phyloP scores from a whole-genome alignment of 2,888 invertebrate species.

The Tillus elongatus region DNA sequence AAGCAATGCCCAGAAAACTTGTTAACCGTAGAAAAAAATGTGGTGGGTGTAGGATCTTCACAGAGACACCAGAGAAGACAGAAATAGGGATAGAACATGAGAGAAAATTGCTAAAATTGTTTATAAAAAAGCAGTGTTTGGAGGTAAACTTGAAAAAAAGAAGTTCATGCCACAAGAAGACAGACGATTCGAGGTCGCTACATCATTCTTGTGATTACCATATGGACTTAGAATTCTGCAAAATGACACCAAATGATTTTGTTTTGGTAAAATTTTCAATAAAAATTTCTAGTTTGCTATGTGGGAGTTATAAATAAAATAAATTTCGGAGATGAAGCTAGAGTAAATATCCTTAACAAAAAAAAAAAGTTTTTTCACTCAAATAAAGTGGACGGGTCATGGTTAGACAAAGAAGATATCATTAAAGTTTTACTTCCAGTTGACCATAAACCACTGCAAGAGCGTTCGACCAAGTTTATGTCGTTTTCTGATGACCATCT shows the following conservation, averaged over 20 bases:
- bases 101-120: neutral
- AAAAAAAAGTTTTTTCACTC: too few relatives aligned
- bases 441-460: too few relatives aligned
- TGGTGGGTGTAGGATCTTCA: constrained; percentile 2
- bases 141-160: constrained; percentile 1
- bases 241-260: neutral
- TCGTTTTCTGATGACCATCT: too few relatives aligned
- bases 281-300: neutral
- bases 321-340: constrained; percentile 3
- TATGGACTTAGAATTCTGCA: constrained; percentile 1
- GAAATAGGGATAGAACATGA: constrained; percentile 2
- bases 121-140: constrained; percentile 2
- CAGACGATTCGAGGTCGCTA: neutral
- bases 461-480: too few relatives aligned
- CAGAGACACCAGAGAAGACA: constrained; percentile 2
- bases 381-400: neutral
- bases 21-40: constrained; percentile 3
- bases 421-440: too few relatives aligned
- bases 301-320: neutral
- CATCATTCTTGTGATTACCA: neutral
- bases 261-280: constrained; percentile 2
- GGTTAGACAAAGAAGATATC: too few relatives aligned
- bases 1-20: constrained; percentile 1
- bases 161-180: neutral
- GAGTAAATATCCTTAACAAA: neutral